Evolutionary conservation across 2,888 invertebrate species (phyloP).

Genomic region (Cantharis rufa): DNA sequence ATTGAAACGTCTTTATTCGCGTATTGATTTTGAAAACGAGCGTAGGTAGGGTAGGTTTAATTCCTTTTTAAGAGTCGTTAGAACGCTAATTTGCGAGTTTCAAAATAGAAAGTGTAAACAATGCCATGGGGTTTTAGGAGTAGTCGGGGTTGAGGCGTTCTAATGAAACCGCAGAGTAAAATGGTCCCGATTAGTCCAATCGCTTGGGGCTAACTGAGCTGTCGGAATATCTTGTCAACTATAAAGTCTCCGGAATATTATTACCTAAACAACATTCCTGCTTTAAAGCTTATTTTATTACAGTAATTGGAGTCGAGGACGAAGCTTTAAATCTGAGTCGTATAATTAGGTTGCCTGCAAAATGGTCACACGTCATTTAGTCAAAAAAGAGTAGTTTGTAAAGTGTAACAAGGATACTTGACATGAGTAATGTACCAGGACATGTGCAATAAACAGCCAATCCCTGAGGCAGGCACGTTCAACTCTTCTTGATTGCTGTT

Average conservation of each 20-base stretch:
- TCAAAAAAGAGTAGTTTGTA: constrained; percentile 17
- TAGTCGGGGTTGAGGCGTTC: constrained; percentile 24
- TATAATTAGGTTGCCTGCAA: background rate
- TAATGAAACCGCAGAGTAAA: constrained; percentile 42
- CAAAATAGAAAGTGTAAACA: constrained; percentile 34
- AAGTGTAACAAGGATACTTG: constrained; percentile 27
- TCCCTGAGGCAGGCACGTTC: constrained; percentile 44
- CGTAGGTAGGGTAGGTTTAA: background rate
- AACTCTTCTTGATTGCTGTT: constrained; percentile 46
- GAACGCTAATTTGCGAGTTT: constrained; percentile 26
- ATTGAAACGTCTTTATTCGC: constrained; percentile 2
- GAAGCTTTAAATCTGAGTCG: background rate
- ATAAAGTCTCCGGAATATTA: background rate
- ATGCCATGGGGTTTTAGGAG: constrained; percentile 26
- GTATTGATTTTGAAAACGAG: background rate
- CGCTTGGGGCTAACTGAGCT: constrained; percentile 30
- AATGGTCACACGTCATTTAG: background rate
- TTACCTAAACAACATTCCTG: background rate
- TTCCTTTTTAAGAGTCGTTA: background rate
- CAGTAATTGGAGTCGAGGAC: background rate
- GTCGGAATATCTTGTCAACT: constrained; percentile 23
- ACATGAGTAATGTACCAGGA: constrained; percentile 32
- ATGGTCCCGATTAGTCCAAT: constrained; percentile 43
- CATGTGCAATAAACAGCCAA: constrained; percentile 39
- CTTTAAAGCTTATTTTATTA: background rate